phyloP scores from a whole-genome alignment of 2,797 vertebrate genomes.

The Danio albolineatus region DNA sequence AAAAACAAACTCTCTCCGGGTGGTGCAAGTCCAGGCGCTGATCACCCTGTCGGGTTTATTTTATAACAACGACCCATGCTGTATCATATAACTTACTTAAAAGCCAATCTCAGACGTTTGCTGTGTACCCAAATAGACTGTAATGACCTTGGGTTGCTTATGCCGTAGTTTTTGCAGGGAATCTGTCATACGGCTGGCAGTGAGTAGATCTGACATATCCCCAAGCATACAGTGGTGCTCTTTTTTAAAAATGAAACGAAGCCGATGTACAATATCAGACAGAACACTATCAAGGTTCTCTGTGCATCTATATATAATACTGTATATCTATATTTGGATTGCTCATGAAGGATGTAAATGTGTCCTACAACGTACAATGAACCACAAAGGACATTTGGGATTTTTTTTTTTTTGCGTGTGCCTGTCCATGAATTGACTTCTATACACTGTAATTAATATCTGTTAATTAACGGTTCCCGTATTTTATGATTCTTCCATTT shows the following conservation, averaged over 20 bases:
- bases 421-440: background rate
- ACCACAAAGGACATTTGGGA: background rate
- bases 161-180: conserved; percentile 28
- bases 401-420: too few relatives aligned
- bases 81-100: conserved; percentile 16
- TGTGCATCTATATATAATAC: background rate
- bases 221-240: conserved; percentile 24
- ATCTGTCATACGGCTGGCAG: conserved; percentile 27
- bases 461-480: too few relatives aligned
- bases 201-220: conserved; percentile 48
- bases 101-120: conserved; percentile 9
- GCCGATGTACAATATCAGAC: background rate
- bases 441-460: too few relatives aligned
- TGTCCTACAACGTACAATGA: background rate
- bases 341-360: background rate
- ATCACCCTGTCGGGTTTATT: background rate
- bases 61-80: background rate
- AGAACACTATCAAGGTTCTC: background rate
- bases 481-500: too few relatives aligned
- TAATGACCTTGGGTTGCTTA: conserved; percentile 48
- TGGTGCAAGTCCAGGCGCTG: background rate
- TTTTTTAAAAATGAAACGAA: conserved; percentile 23
- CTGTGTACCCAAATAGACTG: conserved; percentile 15
- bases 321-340: background rate
- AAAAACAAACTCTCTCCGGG: background rate